phyloP scores from a whole-genome alignment of 2,888 invertebrate species.

The Ophion obscuratus region DNA sequence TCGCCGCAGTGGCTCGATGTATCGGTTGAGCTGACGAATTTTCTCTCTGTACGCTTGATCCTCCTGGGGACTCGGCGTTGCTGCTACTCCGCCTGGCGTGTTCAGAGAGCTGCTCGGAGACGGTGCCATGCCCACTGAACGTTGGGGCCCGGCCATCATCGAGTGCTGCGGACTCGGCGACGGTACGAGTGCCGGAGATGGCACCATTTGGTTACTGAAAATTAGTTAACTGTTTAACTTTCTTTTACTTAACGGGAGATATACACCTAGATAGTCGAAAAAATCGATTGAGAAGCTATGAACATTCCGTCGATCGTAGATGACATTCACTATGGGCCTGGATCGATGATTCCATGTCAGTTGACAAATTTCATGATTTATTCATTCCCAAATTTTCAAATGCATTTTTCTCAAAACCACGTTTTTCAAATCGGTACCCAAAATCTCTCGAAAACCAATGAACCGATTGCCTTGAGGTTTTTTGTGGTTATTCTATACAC shows the following conservation, averaged over 20 bases:
- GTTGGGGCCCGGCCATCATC: slow-evolving; percentile 86
- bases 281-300: too few relatives aligned
- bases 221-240: not conserved
- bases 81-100: slow-evolving; percentile 87
- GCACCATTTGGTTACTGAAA: slow-evolving; percentile 87
- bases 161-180: slow-evolving; percentile 89
- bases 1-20: slow-evolving; percentile 95
- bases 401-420: too few relatives aligned
- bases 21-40: slow-evolving; percentile 95
- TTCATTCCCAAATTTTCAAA: too few relatives aligned
- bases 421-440: too few relatives aligned
- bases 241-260: not conserved
- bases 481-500: too few relatives aligned
- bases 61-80: slow-evolving; percentile 90
- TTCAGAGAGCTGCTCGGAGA: slow-evolving; percentile 94
- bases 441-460: too few relatives aligned
- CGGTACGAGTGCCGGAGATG: slow-evolving; percentile 89
- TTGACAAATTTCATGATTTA: too few relatives aligned
- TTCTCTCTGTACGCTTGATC: slow-evolving; percentile 97
- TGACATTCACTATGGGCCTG: too few relatives aligned
- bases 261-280: too few relatives aligned
- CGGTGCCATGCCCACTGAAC: slow-evolving; percentile 88
- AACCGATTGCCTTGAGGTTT: too few relatives aligned
- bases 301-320: too few relatives aligned
- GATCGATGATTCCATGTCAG: too few relatives aligned